A percentile compares a stretch with the other conserved stretches of the same genome.
Conservation (phyloP, 2,797 vertebrate genomes). For the Toxotes lorentzi region DNA sequence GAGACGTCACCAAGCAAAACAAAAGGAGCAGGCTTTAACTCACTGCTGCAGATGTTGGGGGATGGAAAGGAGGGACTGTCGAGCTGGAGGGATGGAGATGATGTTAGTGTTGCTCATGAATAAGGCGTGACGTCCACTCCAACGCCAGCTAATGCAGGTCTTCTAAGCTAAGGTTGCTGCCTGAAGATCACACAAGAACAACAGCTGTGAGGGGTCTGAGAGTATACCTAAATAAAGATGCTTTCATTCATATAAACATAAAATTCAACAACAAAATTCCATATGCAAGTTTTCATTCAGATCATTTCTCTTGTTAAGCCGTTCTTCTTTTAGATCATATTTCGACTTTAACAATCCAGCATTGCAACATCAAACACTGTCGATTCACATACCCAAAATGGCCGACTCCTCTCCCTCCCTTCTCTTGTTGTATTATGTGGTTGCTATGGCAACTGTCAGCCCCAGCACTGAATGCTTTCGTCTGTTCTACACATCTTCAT, state of each 20-base stretch:
- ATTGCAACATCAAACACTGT: slow-evolving; percentile 28
- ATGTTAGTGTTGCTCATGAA: slow-evolving; percentile 26
- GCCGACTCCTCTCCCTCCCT: slow-evolving; percentile 36
- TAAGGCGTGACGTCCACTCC: not conserved
- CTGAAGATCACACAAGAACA: slow-evolving; percentile 10
- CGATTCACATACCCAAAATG: slow-evolving; percentile 68
- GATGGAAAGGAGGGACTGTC: slow-evolving; percentile 43
- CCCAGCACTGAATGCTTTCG: slow-evolving; percentile 41
- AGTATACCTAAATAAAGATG: not conserved
- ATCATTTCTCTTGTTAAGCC: no score
- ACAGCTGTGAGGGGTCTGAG: not conserved
- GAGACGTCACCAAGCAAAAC: slow-evolving; percentile 65
- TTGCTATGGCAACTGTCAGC: slow-evolving; percentile 65
- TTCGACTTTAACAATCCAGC: not conserved
- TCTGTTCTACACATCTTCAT: slow-evolving; percentile 55
- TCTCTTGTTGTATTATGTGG: slow-evolving; percentile 49
- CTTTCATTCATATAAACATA: not conserved
- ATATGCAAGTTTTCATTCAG: not conserved
- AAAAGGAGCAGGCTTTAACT: slow-evolving; percentile 63
- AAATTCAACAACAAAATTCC: no score
- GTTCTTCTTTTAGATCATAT: not conserved
- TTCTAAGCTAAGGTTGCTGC: not conserved
- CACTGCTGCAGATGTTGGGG: slow-evolving; percentile 68
- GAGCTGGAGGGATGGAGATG: slow-evolving; percentile 38
- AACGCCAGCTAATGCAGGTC: not conserved